Conservation (phyloP, 1,140 invertebrate genomes). For the Pectinophora gossypiella region DNA sequence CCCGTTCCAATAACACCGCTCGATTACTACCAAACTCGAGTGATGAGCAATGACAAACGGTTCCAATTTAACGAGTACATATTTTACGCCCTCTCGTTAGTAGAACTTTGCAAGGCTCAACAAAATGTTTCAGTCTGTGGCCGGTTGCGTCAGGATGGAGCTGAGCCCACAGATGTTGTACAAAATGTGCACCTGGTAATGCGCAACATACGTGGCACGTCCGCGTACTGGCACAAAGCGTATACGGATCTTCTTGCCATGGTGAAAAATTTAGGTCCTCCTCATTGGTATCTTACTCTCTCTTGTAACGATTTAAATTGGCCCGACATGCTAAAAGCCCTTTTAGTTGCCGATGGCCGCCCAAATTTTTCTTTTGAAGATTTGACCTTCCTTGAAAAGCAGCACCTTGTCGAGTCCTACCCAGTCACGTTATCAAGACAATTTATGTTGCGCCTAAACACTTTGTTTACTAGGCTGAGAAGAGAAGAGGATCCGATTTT, state of each 20-base stretch:
- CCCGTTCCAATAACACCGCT: slow-evolving; percentile 14
- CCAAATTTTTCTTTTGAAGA: background rate
- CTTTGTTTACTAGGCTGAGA: slow-evolving; percentile 13
- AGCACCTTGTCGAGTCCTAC: slow-evolving; percentile 18
- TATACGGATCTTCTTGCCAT: slow-evolving; percentile 24
- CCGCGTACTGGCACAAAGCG: slow-evolving; percentile 20
- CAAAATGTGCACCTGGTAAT: slow-evolving; percentile 28
- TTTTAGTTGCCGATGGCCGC: slow-evolving; percentile 19
- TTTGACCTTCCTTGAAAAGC: background rate
- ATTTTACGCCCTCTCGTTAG: slow-evolving; percentile 23
- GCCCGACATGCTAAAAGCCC: slow-evolving; percentile 24
- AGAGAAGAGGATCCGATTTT: slow-evolving; percentile 17
- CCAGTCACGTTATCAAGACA: slow-evolving; percentile 21
- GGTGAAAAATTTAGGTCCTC: slow-evolving; percentile 22
- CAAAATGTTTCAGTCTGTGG: slow-evolving; percentile 22
- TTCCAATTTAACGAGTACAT: slow-evolving; percentile 28
- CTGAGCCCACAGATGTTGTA: slow-evolving; percentile 11
- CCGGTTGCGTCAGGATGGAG: slow-evolving; percentile 14
- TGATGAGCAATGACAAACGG: slow-evolving; percentile 19
- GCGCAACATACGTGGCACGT: slow-evolving; percentile 22
- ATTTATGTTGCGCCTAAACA: slow-evolving; percentile 23
- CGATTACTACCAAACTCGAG: slow-evolving; percentile 27
- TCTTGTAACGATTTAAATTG: slow-evolving; percentile 29
- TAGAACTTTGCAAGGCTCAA: slow-evolving; percentile 23
- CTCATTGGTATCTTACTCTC: slow-evolving; percentile 20